Conservation (phyloP, 1,140 invertebrate genomes). For the Bombus picipes region DNA sequence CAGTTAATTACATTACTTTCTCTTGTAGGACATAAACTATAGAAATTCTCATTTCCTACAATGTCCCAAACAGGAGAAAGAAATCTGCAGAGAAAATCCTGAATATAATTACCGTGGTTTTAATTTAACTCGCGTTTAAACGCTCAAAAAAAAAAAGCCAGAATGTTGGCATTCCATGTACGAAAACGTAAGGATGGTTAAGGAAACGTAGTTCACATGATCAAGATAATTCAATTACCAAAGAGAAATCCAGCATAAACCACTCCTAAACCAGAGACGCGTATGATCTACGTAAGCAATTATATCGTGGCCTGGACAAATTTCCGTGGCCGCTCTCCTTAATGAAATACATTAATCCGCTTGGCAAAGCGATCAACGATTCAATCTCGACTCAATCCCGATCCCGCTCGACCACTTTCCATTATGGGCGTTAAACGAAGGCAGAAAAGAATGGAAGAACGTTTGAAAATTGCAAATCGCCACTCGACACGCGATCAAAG, state of each 20-base stretch:
- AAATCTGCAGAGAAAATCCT: background rate
- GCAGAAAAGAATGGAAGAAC: background rate
- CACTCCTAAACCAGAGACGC: background rate
- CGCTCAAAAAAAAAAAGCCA: background rate
- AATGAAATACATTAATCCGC: background rate
- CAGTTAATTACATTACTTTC: background rate
- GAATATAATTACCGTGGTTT: background rate
- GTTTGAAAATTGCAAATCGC: conserved; percentile 1
- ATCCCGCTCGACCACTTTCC: background rate
- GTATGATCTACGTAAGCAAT: background rate
- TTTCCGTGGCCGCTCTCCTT: background rate
- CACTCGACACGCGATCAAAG: conserved; percentile 17
- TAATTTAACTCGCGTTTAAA: background rate
- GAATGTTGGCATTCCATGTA: background rate
- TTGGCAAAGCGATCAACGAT: background rate
- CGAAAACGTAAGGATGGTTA: background rate
- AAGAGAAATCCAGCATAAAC: background rate
- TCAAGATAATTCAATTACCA: background rate
- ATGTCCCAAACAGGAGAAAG: background rate
- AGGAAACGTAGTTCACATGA: background rate
- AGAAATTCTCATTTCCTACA: no score
- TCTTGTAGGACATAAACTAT: no score
- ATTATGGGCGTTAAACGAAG: background rate
- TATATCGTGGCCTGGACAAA: background rate
- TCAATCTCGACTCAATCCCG: background rate